Percentiles rank a stretch among this genome's conserved stretches.
Evolutionary conservation across 1,140 invertebrate species (phyloP).

Genomic region (Drosophila ercepeae): DNA sequence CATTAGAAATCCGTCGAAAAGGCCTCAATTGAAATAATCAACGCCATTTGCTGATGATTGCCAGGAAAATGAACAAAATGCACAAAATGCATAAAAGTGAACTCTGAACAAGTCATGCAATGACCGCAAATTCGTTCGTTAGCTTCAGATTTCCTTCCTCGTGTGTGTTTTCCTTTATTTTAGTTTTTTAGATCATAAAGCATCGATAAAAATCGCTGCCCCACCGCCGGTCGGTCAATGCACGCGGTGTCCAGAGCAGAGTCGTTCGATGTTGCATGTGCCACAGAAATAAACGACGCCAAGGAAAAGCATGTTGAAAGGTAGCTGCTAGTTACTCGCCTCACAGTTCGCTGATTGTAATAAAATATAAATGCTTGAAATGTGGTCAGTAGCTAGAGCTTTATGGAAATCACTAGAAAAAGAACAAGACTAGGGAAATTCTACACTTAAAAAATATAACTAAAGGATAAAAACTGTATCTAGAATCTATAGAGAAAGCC

Average conservation of each 20-base stretch:
- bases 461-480: too few relatives aligned
- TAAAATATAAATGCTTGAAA: conserved; percentile 64
- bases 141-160: conserved; percentile 38
- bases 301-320: conserved; percentile 22
- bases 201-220: conserved; percentile 70
- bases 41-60: conserved; percentile 65
- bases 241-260: conserved; percentile 5
- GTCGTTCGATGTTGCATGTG: conserved; percentile 66
- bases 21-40: conserved; percentile 76
- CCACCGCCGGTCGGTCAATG: conserved; percentile 50
- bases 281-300: conserved; percentile 60
- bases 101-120: conserved; percentile 54
- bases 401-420: conserved; percentile 9
- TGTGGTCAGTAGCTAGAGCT: conserved; percentile 48
- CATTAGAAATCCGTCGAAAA: conserved; percentile 59
- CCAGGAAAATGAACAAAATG: conserved; percentile 7
- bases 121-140: conserved; percentile 59
- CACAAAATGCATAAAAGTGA: conserved; percentile 30
- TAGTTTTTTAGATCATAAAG: conserved; percentile 61
- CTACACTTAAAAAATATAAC: background rate
- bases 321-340: conserved; percentile 12
- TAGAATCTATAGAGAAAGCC: too few relatives aligned
- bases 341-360: conserved; percentile 56
- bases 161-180: conserved; percentile 36
- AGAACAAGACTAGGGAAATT: conserved; percentile 1